Base-by-base conservation (phyloP, 1,140 invertebrate genomes). In the Drosophila trapezifrons region DNA sequence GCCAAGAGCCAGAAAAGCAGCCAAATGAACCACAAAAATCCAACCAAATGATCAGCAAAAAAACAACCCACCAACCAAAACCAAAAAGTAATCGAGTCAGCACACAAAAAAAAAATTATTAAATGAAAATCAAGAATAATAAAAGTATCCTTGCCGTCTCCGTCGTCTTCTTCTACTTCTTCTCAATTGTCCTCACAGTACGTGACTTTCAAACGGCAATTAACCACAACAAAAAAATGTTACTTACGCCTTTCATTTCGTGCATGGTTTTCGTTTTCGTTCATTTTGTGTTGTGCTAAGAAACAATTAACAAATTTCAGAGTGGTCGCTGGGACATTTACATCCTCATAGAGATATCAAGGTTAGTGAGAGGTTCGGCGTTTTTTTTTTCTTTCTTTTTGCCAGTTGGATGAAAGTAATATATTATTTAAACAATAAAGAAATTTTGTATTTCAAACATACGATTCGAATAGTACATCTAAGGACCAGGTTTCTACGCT, bases 231-330 rank as follows among this genome's bases (percentile, higher is more conserved):
- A 51, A 35, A 3, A 3, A 52, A 66, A 29, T 46, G 15, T 57
- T 52, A 49, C 27, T 49, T 27, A 62, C 20, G n/a, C 38, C 15
- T 57, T 40, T 57, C 6, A n/a, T 35, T 76, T 52, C 55, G 38
- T 55, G 73, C 73, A 76, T 76, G 72, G 47, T 59, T 76, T 76
- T 57, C 17, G 40, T 47, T 73, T 54, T 43, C n/a, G 55, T 54
- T 75, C 10, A 27, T 49, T 76, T 60, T 76, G 12, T 25, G 35
- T 65, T 76, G 47, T 55, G n/a, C 20, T 54, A 42, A 9, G 4
- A 20, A 52, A 17, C 17, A 32, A 52, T 54, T 47, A 57, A 57
- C 42, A 56, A 35, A 10, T 18, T 35, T 17, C 42, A 47, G 43
- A 37, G 12, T 40, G 49, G 45, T 64, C 45, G 59, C 35, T 49